Base-by-base conservation (phyloP, 2,113 vertebrate genomes). In the Colius striatus region DNA sequence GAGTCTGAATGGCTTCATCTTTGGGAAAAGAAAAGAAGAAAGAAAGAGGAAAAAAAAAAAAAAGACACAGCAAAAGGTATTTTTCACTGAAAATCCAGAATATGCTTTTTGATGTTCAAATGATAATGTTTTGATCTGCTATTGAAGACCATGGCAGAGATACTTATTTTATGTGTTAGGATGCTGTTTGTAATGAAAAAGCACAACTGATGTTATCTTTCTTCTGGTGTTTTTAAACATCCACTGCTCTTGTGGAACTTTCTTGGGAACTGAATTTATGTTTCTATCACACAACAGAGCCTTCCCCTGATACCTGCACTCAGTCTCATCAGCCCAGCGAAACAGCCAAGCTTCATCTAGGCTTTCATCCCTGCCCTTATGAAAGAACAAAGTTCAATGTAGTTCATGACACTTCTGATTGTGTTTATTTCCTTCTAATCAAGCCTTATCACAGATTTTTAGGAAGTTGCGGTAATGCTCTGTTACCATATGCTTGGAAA, bases 41-140 rank as follows among this genome's bases (percentile, higher is more conserved):
- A 36, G 12, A 21, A 18, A 7, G 19, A 19, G 51, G 6, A 7
- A 3, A 11, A 20, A 18, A 34, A 77, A 27, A 20, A 58, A 89
- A 91, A 75, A 85, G 65, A 65, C 32, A 95, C 4, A 89, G 73
- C 54, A 96, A 97, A 38, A 51, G 68, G 20, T 51, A 25, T 32
- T 95, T 88, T 85, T 84, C 5, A 9, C 32, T 29, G 43, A 38
- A 53, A 89, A 67, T 53, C n/a, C 63, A 55, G 65, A 85, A 88
- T 88, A 91, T 61, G 30, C n/a, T 84, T 96, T 96, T 95, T 97
- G 90, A 97, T 94, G 91, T 95, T 96, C 86, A 97, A 96, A 97
- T 77, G 47, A 90, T 38, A 32, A 12, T 3, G 9, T 84, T 96
- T 97, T 95, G 90, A 97, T 97, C 79, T 97, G 70, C 65, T 43